These are phyloP conservation scores for Macrotrachela quadricornifera DNA, from an alignment of 1,140 invertebrate species.

Conservation along the genomic window DNA sequence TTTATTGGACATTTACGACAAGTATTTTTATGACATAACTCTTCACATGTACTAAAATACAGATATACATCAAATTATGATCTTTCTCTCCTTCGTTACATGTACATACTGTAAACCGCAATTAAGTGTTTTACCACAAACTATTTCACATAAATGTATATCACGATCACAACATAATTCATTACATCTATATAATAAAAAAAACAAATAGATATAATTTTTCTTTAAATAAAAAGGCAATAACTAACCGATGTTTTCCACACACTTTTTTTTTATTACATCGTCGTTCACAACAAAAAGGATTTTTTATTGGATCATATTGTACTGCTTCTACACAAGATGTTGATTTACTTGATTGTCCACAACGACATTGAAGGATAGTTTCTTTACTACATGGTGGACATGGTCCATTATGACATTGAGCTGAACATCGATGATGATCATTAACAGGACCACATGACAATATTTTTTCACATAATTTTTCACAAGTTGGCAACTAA, in stretches of 20 bases:
- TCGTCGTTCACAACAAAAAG: conserved; percentile 49
- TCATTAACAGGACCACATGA: conserved; percentile 41
- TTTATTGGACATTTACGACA: conserved; percentile 7
- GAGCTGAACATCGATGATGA: conserved; percentile 1
- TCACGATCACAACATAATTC: conserved; percentile 44
- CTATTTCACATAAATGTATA: conserved; percentile 58
- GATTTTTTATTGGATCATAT: no score
- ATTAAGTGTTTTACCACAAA: conserved; percentile 52
- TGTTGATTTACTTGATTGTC: conserved; percentile 18
- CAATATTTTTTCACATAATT: conserved; percentile 51
- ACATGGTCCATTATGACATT: conserved; percentile 37
- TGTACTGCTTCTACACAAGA: no score
- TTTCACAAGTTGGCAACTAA: conserved; percentile 52
- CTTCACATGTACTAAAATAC: conserved; percentile 46
- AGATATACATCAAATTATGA: no score
- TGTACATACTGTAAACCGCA: conserved; percentile 48
- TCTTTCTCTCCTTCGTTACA: no score
- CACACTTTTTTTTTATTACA: conserved; percentile 68
- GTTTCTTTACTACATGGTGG: conserved; percentile 55
- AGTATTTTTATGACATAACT: conserved; percentile 34
- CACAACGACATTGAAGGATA: conserved; percentile 63
- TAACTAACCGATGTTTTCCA: conserved; percentile 48
- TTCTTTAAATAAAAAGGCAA: no score
- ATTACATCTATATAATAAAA: conserved; percentile 37
- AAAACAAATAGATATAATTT: no score